Conservation (phyloP, 2,888 invertebrate genomes). For the Caenorhabditis sp. region DNA sequence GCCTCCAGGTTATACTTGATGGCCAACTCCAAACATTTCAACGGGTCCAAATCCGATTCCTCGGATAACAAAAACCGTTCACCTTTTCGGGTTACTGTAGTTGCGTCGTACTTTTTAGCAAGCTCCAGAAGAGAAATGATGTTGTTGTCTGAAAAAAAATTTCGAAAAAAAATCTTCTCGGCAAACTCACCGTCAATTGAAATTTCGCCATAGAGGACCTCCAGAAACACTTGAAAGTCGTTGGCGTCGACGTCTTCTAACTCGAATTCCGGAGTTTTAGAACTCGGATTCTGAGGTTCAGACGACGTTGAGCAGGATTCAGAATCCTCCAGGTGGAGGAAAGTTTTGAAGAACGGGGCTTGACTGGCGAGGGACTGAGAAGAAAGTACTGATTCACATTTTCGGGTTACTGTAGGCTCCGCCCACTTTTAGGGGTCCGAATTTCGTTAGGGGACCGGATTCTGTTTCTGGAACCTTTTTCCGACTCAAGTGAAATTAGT, state of each 20-base stretch:
- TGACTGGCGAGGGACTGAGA: constrained; percentile 11
- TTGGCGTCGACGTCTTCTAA: constrained; percentile 1
- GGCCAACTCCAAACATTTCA: constrained; percentile 2
- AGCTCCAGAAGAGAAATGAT: neutral
- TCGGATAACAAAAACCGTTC: neutral
- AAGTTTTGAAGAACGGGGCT: neutral
- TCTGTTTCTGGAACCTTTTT: too few species aligned
- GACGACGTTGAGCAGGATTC: neutral
- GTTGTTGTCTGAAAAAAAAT: constrained; percentile 5
- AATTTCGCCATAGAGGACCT: neutral
- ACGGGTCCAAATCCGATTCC: neutral
- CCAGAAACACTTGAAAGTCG: neutral
- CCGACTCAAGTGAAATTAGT: too few species aligned
- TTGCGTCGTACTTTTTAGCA: neutral
- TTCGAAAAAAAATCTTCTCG: too few species aligned
- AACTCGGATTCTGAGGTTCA: neutral
- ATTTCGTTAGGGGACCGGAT: too few species aligned
- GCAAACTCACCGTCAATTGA: neutral
- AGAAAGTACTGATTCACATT: neutral
- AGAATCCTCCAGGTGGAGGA: neutral
- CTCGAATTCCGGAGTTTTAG: neutral
- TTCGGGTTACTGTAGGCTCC: neutral
- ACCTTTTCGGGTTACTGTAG: constrained; percentile 12
- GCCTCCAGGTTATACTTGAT: neutral
- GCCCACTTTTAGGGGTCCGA: neutral